phyloP scores from a whole-genome alignment of 1,140 invertebrate species.

The Pomacea maculata region DNA sequence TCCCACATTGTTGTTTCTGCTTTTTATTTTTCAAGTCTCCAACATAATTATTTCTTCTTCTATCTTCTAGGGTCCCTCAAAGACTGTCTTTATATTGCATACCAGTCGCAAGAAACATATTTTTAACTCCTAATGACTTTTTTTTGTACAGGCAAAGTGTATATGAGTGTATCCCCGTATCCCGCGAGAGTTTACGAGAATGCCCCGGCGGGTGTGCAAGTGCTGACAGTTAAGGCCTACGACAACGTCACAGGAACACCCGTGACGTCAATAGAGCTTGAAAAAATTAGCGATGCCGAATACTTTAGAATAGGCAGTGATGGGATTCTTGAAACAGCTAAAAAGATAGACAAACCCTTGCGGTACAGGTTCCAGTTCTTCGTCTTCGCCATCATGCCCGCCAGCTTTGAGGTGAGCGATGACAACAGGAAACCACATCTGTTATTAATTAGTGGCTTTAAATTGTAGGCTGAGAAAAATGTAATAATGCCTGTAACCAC shows the following conservation, averaged over 20 bases:
- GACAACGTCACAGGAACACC: constrained; percentile 34
- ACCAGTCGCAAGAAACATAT: too few relatives aligned
- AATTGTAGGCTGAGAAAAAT: background rate
- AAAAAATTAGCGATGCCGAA: constrained; percentile 19
- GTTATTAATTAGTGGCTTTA: background rate
- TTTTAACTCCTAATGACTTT: background rate
- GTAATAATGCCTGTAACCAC: background rate
- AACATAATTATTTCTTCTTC: background rate
- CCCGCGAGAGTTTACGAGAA: constrained; percentile 39
- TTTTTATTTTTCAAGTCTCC: background rate
- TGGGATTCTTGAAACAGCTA: constrained; percentile 32
- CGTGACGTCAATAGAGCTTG: constrained; percentile 21
- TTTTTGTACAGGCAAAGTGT: constrained; percentile 18
- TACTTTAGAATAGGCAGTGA: constrained; percentile 38
- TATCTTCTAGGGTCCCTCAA: too few relatives aligned
- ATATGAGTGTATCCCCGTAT: constrained; percentile 31
- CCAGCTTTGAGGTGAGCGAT: too few relatives aligned
- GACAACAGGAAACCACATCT: background rate
- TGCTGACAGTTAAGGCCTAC: constrained; percentile 37
- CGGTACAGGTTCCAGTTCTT: constrained; percentile 38
- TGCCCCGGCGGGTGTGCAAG: constrained; percentile 30
- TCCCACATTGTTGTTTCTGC: background rate
- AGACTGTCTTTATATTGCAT: background rate
- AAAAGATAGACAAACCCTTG: constrained; percentile 28
- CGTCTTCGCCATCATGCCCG: constrained; percentile 19